Evolutionary conservation across 2,888 invertebrate genomes (phyloP).

Genomic region (Acheta domesticus): DNA sequence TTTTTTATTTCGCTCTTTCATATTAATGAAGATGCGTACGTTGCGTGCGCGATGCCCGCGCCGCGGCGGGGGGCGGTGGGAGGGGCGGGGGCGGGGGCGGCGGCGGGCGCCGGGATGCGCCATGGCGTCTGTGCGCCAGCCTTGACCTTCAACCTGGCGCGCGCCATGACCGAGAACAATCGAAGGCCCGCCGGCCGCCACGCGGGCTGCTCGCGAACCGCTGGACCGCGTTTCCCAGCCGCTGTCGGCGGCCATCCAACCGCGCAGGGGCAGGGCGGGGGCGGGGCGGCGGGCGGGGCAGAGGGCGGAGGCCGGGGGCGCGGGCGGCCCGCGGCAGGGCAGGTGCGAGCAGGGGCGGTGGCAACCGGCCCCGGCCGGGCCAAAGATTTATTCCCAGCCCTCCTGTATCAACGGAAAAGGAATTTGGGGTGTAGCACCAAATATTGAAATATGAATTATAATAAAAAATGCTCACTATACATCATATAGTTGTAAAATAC

Average conservation of each 20-base stretch:
- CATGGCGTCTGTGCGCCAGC: background rate
- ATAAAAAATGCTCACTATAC: too few relatives aligned
- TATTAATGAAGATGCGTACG: slow-evolving; percentile 2
- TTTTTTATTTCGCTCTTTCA: slow-evolving; percentile 18
- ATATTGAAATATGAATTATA: too few relatives aligned
- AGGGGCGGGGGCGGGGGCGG: background rate
- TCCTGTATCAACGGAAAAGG: too few relatives aligned
- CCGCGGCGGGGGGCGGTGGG: background rate
- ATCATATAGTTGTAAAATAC: too few relatives aligned
- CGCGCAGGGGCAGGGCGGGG: background rate
- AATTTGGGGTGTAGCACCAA: too few relatives aligned
- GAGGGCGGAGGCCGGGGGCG: too few relatives aligned
- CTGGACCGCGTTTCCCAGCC: slow-evolving; percentile 18
- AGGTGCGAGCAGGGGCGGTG: too few relatives aligned
- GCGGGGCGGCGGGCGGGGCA: background rate
- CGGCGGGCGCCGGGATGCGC: background rate
- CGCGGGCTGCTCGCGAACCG: background rate
- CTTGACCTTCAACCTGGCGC: slow-evolving; percentile 1
- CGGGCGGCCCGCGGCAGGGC: too few relatives aligned
- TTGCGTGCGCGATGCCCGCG: background rate
- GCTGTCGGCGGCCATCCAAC: background rate
- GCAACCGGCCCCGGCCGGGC: too few relatives aligned
- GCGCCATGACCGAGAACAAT: slow-evolving; percentile 18
- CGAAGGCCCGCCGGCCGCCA: background rate
- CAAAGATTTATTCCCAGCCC: too few relatives aligned